phyloP scores from a whole-genome alignment of 1,140 invertebrate genomes.

The Aethina tumida region DNA sequence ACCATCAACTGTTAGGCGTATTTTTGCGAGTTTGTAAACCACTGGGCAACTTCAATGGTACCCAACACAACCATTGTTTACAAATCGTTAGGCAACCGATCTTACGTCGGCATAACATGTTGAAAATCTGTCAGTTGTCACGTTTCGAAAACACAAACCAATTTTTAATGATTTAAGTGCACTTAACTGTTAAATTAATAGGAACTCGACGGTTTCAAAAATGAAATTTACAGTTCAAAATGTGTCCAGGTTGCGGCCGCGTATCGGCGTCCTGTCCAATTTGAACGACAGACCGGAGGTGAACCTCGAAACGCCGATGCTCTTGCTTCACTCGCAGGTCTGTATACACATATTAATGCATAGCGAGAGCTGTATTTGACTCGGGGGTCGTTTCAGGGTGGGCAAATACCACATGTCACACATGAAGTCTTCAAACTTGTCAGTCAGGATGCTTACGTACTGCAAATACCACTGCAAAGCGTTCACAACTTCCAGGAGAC shows the following conservation, averaged over 20 bases:
- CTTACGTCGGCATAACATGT: too few relatives aligned
- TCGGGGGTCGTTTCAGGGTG: conserved; percentile 38
- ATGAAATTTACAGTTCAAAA: conserved; percentile 48
- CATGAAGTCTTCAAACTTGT: conserved; percentile 53
- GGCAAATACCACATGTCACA: conserved; percentile 53
- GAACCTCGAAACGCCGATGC: conserved; percentile 41
- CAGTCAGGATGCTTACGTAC: conserved; percentile 38
- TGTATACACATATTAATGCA: conserved; percentile 10
- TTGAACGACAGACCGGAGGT: conserved; percentile 37
- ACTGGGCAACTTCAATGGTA: too few relatives aligned
- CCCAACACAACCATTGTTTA: too few relatives aligned
- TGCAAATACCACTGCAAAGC: conserved; percentile 48
- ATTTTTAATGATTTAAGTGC: too few relatives aligned
- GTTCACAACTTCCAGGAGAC: conserved; percentile 44
- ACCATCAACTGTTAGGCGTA: too few relatives aligned
- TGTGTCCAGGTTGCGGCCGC: conserved; percentile 38
- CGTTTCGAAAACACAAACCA: too few relatives aligned
- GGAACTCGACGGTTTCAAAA: conserved; percentile 6
- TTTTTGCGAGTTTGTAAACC: too few relatives aligned
- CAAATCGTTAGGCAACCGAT: too few relatives aligned
- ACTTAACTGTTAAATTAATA: too few relatives aligned
- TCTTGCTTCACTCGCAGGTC: conserved; percentile 46
- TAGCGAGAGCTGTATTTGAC: conserved; percentile 5
- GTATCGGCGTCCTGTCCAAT: conserved; percentile 42
- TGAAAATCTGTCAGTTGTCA: too few relatives aligned